Evolutionary conservation across 2,888 invertebrate genomes (phyloP).

Genomic region (Drosophila phalerata): DNA sequence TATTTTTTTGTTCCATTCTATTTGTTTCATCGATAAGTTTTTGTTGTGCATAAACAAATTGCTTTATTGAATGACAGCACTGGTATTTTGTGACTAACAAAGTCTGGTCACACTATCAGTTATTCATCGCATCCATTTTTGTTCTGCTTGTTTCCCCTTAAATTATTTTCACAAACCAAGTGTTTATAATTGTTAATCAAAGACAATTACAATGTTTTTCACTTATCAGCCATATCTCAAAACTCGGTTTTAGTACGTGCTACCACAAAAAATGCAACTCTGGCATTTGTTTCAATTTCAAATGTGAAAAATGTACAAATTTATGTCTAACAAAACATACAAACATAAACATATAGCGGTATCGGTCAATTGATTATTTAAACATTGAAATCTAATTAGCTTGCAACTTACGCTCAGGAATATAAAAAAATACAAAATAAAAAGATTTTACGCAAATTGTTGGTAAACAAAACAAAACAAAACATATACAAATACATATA

Average conservation of each 20-base stretch:
- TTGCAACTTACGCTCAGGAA: constrained; percentile 1
- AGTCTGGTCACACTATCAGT: constrained; percentile 31
- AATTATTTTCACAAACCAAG: constrained; percentile 39
- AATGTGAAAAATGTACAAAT: neutral
- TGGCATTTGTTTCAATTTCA: neutral
- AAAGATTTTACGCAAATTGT: neutral
- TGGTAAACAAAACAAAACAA: neutral
- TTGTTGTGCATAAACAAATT: neutral
- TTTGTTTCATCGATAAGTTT: neutral
- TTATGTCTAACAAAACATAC: neutral
- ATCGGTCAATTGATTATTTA: neutral
- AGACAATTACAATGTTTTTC: constrained; percentile 2
- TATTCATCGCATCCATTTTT: constrained; percentile 59
- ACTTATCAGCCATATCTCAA: neutral
- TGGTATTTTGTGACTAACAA: neutral
- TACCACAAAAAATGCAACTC: neutral
- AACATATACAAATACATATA: neutral
- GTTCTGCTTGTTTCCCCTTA: constrained; percentile 44
- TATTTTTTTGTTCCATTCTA: constrained; percentile 9
- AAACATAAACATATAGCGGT: neutral
- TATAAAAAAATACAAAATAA: neutral
- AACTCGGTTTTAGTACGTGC: neutral
- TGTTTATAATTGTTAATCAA: constrained; percentile 28
- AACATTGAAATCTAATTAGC: neutral
- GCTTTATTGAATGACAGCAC: neutral